Base-by-base conservation (phyloP, 2,113 vertebrate species). In the Pollachius pollachius region DNA sequence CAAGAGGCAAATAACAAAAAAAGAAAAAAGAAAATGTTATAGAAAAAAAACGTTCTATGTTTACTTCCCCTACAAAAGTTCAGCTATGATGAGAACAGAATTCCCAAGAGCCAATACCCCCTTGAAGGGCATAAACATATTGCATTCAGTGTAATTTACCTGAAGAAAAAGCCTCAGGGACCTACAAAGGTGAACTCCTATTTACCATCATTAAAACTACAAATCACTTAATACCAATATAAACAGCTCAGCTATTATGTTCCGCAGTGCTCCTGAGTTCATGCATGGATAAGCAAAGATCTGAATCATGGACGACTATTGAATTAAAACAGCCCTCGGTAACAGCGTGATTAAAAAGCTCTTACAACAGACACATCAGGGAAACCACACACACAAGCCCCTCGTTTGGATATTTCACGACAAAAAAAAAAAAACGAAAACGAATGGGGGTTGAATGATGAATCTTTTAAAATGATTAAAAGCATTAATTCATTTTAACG, bases 141-240 rank as follows among this genome's bases (percentile, higher is more conserved):
- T 81, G 75, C 82, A 87, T 87, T 86, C 77, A 74, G 77, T 88
- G 80, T 86, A 86, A 90, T 91, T 91, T 89, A 91, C 88, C 89
- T 88, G 89, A 83, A 88, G 84, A 86, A 87, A 91, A 87, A 91
- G 87, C 89, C 88, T 76, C 77, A 78, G 89, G 88, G 89, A 88
- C 74, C 76, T 8, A 71, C 79, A 86, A 88, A 89, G 88, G 89
- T 91, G 89, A 89, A 85, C 88, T 89, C 83, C 80, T 87, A 88
- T 89, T 87, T 89, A 85, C 88, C 82, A 76, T 89, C 89, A 90
- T 90, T 91, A 91, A 91, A 91, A 89, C 88, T 87, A 89, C 88
- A 91, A 90, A 90, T 91, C 88, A 84, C 88, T 88, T 91, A 90
- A 88, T 89, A 86, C 86, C 85, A 83, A 88, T 84, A 83, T 82